phyloP scores from a whole-genome alignment of 2,888 invertebrate species.

The Dugesia japonica region DNA sequence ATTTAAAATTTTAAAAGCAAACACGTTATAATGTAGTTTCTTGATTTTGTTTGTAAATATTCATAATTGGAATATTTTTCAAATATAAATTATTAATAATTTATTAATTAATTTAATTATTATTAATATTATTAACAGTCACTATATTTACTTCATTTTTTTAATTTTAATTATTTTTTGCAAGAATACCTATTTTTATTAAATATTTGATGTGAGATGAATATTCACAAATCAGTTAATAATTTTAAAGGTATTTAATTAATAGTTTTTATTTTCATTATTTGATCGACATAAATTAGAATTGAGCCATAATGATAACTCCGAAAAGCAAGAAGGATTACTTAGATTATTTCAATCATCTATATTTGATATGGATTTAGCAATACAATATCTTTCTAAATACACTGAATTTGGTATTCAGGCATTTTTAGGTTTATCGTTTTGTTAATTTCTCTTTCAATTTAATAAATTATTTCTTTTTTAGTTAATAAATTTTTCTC shows the following conservation, averaged over 20 bases:
- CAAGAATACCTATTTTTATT: background rate
- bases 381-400: conserved; percentile 88
- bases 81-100: no score
- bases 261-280: background rate
- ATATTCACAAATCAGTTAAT: background rate
- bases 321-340: conserved; percentile 48
- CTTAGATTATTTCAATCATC: conserved; percentile 85
- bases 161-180: background rate
- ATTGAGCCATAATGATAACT: background rate
- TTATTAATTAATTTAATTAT: no score
- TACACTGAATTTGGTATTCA: conserved; percentile 94
- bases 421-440: conserved; percentile 64
- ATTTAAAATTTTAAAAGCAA: no score
- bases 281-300: background rate
- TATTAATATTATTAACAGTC: no score
- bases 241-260: background rate
- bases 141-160: no score
- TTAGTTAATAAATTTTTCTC: background rate
- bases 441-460: background rate
- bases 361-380: conserved; percentile 91
- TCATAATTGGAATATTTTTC: no score
- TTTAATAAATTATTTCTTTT: background rate
- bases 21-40: no score
- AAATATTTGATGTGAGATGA: background rate
- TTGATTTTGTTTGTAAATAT: no score